Evolutionary conservation across 2,113 vertebrate species (phyloP), one percentile per base, ranked within the genome.

Genomic region (Sakesphorus luctuosus): DNA sequence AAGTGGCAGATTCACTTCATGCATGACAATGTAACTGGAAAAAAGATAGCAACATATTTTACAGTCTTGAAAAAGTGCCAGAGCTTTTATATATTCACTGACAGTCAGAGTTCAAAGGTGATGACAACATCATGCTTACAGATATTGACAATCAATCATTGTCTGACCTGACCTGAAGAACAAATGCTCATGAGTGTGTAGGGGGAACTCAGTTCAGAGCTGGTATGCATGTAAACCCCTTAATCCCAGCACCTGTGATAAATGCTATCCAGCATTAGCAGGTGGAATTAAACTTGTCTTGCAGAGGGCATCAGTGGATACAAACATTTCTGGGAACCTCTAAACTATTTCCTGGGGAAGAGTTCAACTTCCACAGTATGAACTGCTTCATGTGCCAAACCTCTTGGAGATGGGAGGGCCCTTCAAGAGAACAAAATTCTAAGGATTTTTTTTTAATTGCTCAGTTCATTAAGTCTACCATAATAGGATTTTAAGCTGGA

Each of bases 271-370:
- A 43, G 47, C 43, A 80, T 68, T 78, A 82, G 65, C 46, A 73
- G 58, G 40, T 53, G 43, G 78, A 73, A 65, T 90, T 63, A 76
- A 81, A 78, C 36, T 92, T 47, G 55, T 36, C 50, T 85, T 69
- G 69, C 43, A 74, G 31, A 76, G 81, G 55, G 11, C 43, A 65
- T 49, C 6, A 1, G 20, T 55, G 46, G 50, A 56, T 71, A 47
- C 29, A 67, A 63, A 66, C 3, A 17, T 53, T 80, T 75, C 78
- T 38, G 50, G 18, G 53, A 90, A 88, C 44, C 35, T 94, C 79
- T 68, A 36, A 93, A 67, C 67, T 85, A 63, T 95, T 93, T 96
- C 78, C 85, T 93, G 69, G 49, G 25, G 31, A 89, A 86, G 19
- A 58, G 52, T 24, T 21, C 50, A 38, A 49, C 62, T 90, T 87